phyloP scores from a whole-genome alignment of 2,797 vertebrate genomes.

The Gymnopithys bicolor region DNA sequence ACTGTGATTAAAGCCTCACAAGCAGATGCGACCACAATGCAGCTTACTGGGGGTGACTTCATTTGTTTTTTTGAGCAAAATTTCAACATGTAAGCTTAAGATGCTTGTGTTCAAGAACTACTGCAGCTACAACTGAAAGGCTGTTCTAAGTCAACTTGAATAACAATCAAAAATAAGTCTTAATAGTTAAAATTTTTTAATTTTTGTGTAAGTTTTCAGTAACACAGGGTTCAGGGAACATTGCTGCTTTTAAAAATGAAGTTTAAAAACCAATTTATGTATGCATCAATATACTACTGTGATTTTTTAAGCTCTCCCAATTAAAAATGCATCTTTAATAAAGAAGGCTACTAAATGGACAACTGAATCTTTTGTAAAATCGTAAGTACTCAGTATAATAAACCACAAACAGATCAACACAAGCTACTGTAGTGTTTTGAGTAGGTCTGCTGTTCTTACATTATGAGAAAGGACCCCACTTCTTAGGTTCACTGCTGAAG shows the following conservation, averaged over 20 bases:
- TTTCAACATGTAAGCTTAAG: constrained; percentile 15
- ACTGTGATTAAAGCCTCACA: constrained; percentile 44
- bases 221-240: not conserved
- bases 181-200: not conserved
- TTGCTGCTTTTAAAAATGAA: not conserved
- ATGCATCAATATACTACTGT: not conserved
- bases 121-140: not conserved
- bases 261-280: not conserved
- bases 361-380: not conserved
- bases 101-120: constrained; percentile 6
- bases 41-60: constrained; percentile 44
- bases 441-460: not conserved
- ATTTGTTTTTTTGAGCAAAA: constrained; percentile 41
- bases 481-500: not conserved
- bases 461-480: not conserved
- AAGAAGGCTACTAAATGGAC: not conserved
- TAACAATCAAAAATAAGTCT: not conserved
- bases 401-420: not conserved
- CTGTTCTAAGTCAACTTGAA: not conserved
- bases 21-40: constrained; percentile 54
- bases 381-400: not conserved
- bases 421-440: not conserved
- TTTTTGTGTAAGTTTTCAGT: not conserved
- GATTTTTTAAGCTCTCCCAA: not conserved
- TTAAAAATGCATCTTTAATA: not conserved